Conservation (phyloP, 1,140 invertebrate genomes). For the Drosophila sp. region DNA sequence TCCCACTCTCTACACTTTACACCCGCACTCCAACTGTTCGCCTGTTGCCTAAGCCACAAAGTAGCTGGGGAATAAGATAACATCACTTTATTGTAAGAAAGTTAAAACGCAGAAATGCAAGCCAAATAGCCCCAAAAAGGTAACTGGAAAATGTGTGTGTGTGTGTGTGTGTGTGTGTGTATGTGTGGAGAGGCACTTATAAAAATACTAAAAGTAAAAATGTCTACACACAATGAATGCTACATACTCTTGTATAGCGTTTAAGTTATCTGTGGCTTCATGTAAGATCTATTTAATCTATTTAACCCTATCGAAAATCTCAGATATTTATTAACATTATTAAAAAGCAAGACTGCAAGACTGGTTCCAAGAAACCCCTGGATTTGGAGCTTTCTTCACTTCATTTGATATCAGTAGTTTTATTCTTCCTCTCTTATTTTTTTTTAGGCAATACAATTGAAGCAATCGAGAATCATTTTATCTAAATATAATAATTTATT, state of each 20-base stretch:
- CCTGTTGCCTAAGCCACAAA: conserved; percentile 82
- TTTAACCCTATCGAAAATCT: no score
- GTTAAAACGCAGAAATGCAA: conserved; percentile 83
- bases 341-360: no score
- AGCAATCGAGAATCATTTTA: no score
- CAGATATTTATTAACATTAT: no score
- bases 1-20: background rate
- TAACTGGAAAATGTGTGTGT: conserved; percentile 23
- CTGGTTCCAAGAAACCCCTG: no score
- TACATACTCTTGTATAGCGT: conserved; percentile 12
- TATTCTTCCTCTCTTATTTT: no score
- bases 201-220: conserved; percentile 47
- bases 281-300: no score
- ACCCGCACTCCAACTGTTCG: conserved; percentile 35
- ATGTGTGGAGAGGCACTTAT: conserved; percentile 31
- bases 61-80: conserved; percentile 78
- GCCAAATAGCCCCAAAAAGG: conserved; percentile 47
- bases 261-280: background rate
- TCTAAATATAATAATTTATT: no score
- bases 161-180: conserved; percentile 19
- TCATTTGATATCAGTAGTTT: no score
- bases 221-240: conserved; percentile 18
- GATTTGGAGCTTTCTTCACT: no score
- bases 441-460: no score
- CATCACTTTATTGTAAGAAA: conserved; percentile 83